Evolutionary conservation across 2,888 invertebrate species (phyloP), one percentile per base, ranked within the genome.

Genomic region (Drosophila sordidapex): DNA sequence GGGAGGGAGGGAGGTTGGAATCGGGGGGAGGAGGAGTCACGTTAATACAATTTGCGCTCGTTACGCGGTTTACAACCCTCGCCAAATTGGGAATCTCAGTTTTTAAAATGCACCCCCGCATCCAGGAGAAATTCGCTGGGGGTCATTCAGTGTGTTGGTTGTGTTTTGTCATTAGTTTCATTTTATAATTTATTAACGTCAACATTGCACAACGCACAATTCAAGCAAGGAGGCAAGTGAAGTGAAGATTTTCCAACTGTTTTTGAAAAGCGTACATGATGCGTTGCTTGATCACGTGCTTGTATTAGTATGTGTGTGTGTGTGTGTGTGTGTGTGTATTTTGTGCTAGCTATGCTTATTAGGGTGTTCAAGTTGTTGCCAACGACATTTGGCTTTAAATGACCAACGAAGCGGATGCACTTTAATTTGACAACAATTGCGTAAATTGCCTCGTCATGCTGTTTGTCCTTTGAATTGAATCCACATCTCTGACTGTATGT

Each of bases 181-280:
- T 90, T 91, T 91, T 91, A 91, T 91, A 92, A 91, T 91, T 91
- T 91, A 91, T 91, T 91, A 91, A 83, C 88, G 90, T 92, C 91
- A 92, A 92, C 92, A 91, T 83, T 86, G 82, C 84, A 38, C 56
- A 56, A 38, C 79, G 73, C 83, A 79, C 70, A 76, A 73, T 76
- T 69, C 65, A 58, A 52, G 48, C 65, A 73, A 64, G 62, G 56
- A 75, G 73, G 70, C 71, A 74, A 74, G 75, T 61, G 69, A 80
- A 71, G 64, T 69, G 51, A 71, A 58, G 72, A 75, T 59, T 76
- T 65, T 70, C 70, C 58, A 81, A 83, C 87, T 91, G 91, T 89
- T 91, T 91, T 88, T 91, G 92, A 91, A 79, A 90, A 89, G 91
- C 91, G 89, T 91, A 82, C 79, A 87, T 83, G 90, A 91, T 90